Evolutionary conservation across 2,797 vertebrate genomes (phyloP), one percentile per base, ranked within the genome.

Genomic region (Microchirus variegatus): DNA sequence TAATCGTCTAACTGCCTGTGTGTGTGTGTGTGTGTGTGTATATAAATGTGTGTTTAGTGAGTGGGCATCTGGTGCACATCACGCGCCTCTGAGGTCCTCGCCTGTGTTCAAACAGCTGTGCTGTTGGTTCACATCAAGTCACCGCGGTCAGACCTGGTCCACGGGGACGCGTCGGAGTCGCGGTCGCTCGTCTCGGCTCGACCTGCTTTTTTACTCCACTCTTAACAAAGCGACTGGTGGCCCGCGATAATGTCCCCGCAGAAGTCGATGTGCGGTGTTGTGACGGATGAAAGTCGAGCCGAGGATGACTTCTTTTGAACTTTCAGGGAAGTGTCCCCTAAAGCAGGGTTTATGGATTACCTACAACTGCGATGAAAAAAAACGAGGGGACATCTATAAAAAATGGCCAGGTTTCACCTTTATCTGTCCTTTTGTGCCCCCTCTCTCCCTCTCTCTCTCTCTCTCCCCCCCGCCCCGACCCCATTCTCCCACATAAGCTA

Each of bases 101-200:
- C 50, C 58, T 4, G 2, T 79, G 80, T 80, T 83, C 73, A 62
- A 74, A 78, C 84, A 84, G 70, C 86, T 81, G 79, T 52, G 79
- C 73, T 81, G 84, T 80, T 84, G 51, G 82, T 84, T 88, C 77
- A 73, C 79, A 84, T 87, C 70, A 73, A 77, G 56, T 87, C 74
- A 79, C 59, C 57, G 3, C 18, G 47, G 55, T 79, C 75, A 75
- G 68, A n/a, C 72, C 48, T 1, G 40, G 48, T 74, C 74, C 79
- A 50, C 5, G 16, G 50, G n/a, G 13, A 1, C 74, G 73, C 49
- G 16, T 6, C 56, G 35, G 3, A 4, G 31, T 31, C 31, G 8
- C 31, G 7, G 31, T 31, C 1, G 31, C 31, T 31, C 31, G 8
- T 0, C 31, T 31, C 7, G 7, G 31, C 7, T 37, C 57, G 77